Evolutionary conservation across 2,888 invertebrate genomes (phyloP), one percentile per base, ranked within the genome.

Genomic region (Willowsia nigromaculata): DNA sequence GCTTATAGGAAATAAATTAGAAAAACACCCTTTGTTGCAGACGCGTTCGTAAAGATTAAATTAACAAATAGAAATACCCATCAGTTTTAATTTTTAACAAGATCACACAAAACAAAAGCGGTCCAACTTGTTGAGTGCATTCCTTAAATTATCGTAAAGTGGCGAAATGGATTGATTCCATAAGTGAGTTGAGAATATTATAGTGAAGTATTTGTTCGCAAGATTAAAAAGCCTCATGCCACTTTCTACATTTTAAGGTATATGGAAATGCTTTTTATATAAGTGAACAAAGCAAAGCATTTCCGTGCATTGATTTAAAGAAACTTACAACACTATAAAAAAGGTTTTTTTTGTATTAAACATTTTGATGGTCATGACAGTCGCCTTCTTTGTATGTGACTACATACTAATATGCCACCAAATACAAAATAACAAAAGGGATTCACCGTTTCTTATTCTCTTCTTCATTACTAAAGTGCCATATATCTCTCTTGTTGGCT

Each of bases 281-380:
- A 65, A 11, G 4, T 33, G n/a, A 18, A 15, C 27, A 18, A 37
- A n/a, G n/a, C 25, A 43, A n/a, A 43, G 9, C 40, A 71, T 71
- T 71, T 43, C 71, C 71, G 71, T 40, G 71, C 71, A 43, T 71
- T 71, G 11, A 22, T 22, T 71, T 71, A 40, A 43, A 65, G 37
- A 33, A 65, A 37, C 33, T 37, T 30, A 9, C 59, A 27, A 3
- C 18, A 30, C 27, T 9, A 59, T 6, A 59, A 30, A 59, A 15
- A 27, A 30, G 59, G 1, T 53, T 53, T 37, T 65, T 22, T 71
- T 25, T 15, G 30, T 27, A 68, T 18, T 1, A 71, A 71, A 71
- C 37, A 40, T 71, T 71, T 25, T 25, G 22, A 71, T 43, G 22
- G 18, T n/a, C 43, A 71, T 43, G 22, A 11, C 43, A n/a, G 15